Base-by-base conservation (phyloP, 1,140 invertebrate species). In the Chironomus tepperi region DNA sequence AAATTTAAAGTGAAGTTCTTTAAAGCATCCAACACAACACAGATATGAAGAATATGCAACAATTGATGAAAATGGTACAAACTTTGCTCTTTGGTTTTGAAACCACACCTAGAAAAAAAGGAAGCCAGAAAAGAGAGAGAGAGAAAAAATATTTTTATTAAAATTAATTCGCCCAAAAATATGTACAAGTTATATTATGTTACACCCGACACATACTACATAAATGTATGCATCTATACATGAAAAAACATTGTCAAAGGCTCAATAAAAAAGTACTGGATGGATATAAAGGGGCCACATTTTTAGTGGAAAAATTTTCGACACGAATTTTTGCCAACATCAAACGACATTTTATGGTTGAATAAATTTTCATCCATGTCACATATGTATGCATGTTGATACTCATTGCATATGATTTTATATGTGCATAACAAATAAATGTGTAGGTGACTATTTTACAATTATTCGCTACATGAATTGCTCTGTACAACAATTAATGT, bases 61-160 rank as follows among this genome's bases (percentile, higher is more conserved):
- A 34, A 34, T 34, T 34, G 24, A 34, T 34, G 24, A 57, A 47
- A 57, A 57, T n/a, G 3, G n/a, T 15, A 57, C 47, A 57, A n/a
- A 57, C 47, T 57, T 57, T 57, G 91, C 91, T 65, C 91, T 80
- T 79, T 92, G 90, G 81, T 93, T 93, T 83, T 93, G 91, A 81
- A 93, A 93, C 91, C 91, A 93, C 24, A 93, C 91, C 86, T 93
- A 82, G 9, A 57, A 57, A 12, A 57, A 57, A 57, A 57, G 8
- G 15, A 15, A 57, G n/a, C 15, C 47, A 57, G 12, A n/a, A 57
- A 15, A 47, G 43, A n/a, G 47, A 57, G 3, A 5, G 12, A n/a
- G 9, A 34, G n/a, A 34, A 34, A 34, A 34, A 34, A 34, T 15
- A 15, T 15, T 64, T 64, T 18, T 64, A 64, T 15, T 64, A 12